phyloP scores from a whole-genome alignment of 2,888 invertebrate genomes.

The Villa cingulata region DNA sequence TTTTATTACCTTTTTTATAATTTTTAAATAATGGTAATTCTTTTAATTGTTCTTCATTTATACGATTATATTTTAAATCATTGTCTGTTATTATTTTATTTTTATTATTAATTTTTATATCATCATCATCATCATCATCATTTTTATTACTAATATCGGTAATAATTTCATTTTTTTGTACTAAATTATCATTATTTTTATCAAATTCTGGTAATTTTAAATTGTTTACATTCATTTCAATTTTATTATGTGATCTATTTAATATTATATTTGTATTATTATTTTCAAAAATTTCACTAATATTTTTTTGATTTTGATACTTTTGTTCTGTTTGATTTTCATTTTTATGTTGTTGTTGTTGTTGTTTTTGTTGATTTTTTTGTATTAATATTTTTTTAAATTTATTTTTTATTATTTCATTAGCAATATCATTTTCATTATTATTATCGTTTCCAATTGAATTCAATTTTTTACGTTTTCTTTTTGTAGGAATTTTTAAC shows the following conservation, averaged over 20 bases:
- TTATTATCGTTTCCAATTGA: not conserved
- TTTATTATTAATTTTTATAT: constrained; percentile 36
- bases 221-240: constrained; percentile 19
- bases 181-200: not conserved
- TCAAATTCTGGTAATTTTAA: constrained; percentile 4
- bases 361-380: no score
- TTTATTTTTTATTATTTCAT: not conserved
- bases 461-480: no score
- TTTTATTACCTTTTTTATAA: constrained; percentile 68
- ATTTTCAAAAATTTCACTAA: constrained; percentile 11
- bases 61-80: constrained; percentile 52
- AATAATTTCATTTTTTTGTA: no score
- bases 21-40: constrained; percentile 70
- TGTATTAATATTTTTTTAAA: not conserved
- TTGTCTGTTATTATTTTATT: constrained; percentile 36
- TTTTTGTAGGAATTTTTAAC: no score
- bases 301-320: not conserved
- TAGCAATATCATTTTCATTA: not conserved
- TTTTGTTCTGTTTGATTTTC: not conserved
- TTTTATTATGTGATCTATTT: constrained; percentile 19
- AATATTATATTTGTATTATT: constrained; percentile 4
- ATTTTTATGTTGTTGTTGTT: not conserved
- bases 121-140: not conserved
- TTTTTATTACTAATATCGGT: not conserved
- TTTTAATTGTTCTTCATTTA: constrained; percentile 57